These are phyloP conservation scores for Microcebus ravelobensis DNA, from an alignment of 2,113 vertebrate genomes.

Conservation along the genomic window DNA sequence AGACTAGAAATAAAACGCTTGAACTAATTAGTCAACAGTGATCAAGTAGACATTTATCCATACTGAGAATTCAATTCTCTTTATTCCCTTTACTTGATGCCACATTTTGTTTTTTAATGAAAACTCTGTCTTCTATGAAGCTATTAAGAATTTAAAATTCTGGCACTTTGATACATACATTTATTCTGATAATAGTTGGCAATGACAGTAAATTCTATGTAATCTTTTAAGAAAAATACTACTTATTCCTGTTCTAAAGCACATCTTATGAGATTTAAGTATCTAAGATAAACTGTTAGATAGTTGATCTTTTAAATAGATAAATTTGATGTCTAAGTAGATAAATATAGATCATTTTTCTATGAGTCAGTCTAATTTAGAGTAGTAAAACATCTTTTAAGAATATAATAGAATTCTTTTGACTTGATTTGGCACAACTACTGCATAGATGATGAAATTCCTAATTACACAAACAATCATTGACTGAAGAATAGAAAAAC, in stretches of 20 bases:
- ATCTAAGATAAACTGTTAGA: neutral
- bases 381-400: neutral
- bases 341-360: neutral
- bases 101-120: conserved; percentile 62
- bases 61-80: conserved; percentile 45
- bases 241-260: neutral
- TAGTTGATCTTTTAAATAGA: conserved; percentile 26
- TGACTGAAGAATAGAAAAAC: neutral
- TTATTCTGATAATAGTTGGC: conserved; percentile 39
- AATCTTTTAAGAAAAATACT: neutral
- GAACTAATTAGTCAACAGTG: conserved; percentile 70
- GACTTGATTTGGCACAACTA: conserved; percentile 29
- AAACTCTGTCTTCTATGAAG: conserved; percentile 43
- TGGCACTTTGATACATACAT: neutral
- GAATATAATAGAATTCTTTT: neutral
- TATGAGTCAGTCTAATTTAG: neutral
- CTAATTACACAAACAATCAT: neutral
- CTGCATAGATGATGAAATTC: neutral
- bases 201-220: conserved; percentile 16
- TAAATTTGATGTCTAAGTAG: neutral
- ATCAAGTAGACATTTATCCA: conserved; percentile 71
- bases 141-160: conserved; percentile 43
- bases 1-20: conserved; percentile 60
- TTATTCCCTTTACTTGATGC: conserved; percentile 48
- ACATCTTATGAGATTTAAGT: neutral